A percentile compares a stretch with the other conserved stretches of the same genome.
Evolutionary conservation across 2,113 vertebrate species (phyloP).

Genomic region (Tragelaphus imberbis): DNA sequence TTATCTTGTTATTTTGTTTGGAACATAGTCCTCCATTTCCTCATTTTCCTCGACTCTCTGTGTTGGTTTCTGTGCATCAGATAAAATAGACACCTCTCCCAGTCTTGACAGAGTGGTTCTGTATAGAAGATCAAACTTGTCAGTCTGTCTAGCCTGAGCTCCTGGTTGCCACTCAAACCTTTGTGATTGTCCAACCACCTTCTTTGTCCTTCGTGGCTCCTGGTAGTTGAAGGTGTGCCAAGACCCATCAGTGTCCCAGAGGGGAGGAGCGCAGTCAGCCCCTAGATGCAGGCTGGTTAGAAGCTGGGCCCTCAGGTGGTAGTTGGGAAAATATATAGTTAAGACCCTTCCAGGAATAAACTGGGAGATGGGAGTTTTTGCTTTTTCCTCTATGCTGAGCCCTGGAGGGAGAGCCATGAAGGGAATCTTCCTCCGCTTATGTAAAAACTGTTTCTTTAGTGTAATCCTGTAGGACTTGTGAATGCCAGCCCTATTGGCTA

Average conservation of each 20-base stretch:
- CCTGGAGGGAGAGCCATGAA: not conserved
- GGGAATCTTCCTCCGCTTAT: not conserved
- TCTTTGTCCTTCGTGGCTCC: not conserved
- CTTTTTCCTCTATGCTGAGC: not conserved
- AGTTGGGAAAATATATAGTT: not conserved
- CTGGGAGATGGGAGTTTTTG: not conserved
- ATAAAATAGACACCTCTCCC: not conserved
- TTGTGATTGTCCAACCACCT: not conserved
- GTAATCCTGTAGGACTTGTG: not conserved
- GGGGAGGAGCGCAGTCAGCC: not conserved
- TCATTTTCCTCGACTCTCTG: not conserved
- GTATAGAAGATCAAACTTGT: not conserved
- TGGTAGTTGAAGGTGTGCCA: not conserved
- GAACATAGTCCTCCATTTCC: not conserved
- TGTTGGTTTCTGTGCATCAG: not conserved
- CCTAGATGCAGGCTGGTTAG: not conserved
- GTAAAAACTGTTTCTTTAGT: not conserved
- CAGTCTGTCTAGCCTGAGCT: not conserved
- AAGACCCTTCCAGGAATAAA: not conserved
- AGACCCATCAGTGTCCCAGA: not conserved
- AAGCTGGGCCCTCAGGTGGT: not conserved
- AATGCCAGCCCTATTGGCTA: not conserved
- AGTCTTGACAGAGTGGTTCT: not conserved
- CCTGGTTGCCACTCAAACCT: not conserved
- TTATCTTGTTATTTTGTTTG: not conserved